phyloP scores from a whole-genome alignment of 2,113 vertebrate genomes.

The Hyla sarda region DNA sequence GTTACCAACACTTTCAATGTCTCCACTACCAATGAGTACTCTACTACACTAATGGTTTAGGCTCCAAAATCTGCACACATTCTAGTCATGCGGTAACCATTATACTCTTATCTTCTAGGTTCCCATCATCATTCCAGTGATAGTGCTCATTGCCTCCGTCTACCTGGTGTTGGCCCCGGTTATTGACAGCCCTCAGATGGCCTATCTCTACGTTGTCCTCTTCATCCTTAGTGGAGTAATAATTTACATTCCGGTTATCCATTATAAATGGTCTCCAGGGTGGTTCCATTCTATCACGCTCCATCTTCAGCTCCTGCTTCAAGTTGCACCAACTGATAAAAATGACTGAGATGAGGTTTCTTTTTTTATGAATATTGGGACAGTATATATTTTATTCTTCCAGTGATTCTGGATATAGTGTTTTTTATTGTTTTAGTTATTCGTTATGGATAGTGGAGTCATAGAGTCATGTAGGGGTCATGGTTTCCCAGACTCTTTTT shows the following conservation, averaged over 20 bases:
- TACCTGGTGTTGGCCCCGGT: slow-evolving; percentile 86
- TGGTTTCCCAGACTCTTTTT: too few relatives aligned
- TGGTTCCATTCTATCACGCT: slow-evolving; percentile 75
- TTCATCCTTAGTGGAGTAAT: slow-evolving; percentile 82
- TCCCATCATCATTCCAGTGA: slow-evolving; percentile 80
- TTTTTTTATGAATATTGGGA: background rate
- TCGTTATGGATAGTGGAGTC: too few relatives aligned
- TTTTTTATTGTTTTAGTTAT: background rate
- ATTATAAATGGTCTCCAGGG: slow-evolving; percentile 75
- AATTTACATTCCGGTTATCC: slow-evolving; percentile 84
- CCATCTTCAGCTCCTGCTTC: slow-evolving; percentile 85
- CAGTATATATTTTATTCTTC: background rate
- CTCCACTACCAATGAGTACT: too few relatives aligned
- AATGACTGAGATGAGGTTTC: too few relatives aligned
- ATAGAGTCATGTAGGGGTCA: too few relatives aligned
- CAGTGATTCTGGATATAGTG: too few relatives aligned
- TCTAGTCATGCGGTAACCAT: background rate
- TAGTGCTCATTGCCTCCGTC: slow-evolving; percentile 78
- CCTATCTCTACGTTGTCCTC: slow-evolving; percentile 81
- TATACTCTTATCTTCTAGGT: slow-evolving; percentile 72
- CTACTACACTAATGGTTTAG: too few relatives aligned
- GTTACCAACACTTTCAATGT: too few relatives aligned
- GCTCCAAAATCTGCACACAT: too few relatives aligned
- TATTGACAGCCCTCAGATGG: slow-evolving; percentile 78
- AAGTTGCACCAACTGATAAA: slow-evolving; percentile 81